Evolutionary conservation across 2,113 vertebrate genomes (phyloP).

Genomic region (Columbina picui): DNA sequence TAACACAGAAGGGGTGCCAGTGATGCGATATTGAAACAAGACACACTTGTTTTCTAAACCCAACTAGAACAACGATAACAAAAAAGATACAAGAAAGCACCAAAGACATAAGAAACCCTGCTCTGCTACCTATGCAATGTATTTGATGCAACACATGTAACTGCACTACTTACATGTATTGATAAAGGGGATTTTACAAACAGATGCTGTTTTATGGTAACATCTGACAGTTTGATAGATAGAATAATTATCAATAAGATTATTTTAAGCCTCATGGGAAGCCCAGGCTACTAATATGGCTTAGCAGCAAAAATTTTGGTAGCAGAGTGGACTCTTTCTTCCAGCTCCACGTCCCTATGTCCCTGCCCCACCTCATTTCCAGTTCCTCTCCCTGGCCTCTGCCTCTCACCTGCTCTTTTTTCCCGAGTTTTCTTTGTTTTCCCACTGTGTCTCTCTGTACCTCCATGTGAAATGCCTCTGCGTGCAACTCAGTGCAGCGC

Average conservation of each 20-base stretch:
- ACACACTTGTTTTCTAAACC: neutral
- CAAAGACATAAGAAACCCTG: neutral
- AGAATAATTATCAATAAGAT: neutral
- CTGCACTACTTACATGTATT: neutral
- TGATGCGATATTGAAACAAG: neutral
- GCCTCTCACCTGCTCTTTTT: neutral
- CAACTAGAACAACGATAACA: neutral
- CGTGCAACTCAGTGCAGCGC: neutral
- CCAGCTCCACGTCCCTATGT: rapidly evolving
- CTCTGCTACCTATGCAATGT: neutral
- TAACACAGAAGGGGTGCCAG: neutral
- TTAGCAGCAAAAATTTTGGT: neutral
- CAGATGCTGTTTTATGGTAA: neutral
- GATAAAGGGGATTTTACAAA: neutral
- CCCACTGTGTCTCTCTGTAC: neutral
- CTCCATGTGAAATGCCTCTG: neutral
- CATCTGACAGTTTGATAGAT: neutral
- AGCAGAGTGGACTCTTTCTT: neutral
- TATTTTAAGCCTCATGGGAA: neutral
- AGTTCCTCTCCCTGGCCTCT: neutral
- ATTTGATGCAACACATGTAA: neutral
- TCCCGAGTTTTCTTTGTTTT: neutral
- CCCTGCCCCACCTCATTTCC: neutral
- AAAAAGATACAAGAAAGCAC: neutral
- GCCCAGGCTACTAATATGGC: neutral